A percentile compares a stretch with the other conserved stretches of the same genome.
Conservation (phyloP, 2,797 vertebrate genomes). For the Sebastes cheni region DNA sequence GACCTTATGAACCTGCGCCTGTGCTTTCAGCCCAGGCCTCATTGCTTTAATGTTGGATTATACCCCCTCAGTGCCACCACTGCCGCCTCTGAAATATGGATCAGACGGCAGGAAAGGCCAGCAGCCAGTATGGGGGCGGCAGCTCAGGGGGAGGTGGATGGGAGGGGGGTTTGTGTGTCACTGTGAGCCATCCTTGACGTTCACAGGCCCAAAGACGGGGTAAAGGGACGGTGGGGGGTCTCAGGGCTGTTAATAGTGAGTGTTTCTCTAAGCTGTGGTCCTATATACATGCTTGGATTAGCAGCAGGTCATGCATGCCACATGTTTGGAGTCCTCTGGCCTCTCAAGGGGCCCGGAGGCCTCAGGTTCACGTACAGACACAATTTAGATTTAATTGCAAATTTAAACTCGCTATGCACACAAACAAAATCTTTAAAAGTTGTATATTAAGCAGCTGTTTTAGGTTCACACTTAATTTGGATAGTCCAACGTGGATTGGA, state of each 20-base stretch:
- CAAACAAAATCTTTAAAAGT: neutral
- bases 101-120: slow-evolving; percentile 82
- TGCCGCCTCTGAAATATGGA: slow-evolving; percentile 82
- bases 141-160: slow-evolving; percentile 56
- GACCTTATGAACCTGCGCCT: slow-evolving; percentile 70
- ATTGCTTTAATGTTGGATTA: slow-evolving; percentile 81
- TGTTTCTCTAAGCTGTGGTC: slow-evolving; percentile 46
- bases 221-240: slow-evolving; percentile 47
- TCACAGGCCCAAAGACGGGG: slow-evolving; percentile 59
- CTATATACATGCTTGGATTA: slow-evolving; percentile 17
- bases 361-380: neutral
- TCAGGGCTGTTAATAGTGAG: slow-evolving; percentile 48
- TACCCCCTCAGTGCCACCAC: slow-evolving; percentile 74
- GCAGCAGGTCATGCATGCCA: slow-evolving; percentile 11
- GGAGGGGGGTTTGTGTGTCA: slow-evolving; percentile 47
- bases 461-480: neutral
- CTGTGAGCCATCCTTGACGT: slow-evolving; percentile 67
- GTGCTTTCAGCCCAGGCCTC: slow-evolving; percentile 61
- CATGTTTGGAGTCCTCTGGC: neutral
- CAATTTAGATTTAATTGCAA: neutral
- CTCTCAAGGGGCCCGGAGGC: neutral
- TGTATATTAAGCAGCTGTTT: neutral
- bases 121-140: slow-evolving; percentile 75
- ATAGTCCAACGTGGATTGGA: neutral
- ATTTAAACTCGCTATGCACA: neutral